These are phyloP conservation scores for Ophthalmolycus amberensis DNA, from an alignment of 2,113 vertebrate species.

Conservation along the genomic window DNA sequence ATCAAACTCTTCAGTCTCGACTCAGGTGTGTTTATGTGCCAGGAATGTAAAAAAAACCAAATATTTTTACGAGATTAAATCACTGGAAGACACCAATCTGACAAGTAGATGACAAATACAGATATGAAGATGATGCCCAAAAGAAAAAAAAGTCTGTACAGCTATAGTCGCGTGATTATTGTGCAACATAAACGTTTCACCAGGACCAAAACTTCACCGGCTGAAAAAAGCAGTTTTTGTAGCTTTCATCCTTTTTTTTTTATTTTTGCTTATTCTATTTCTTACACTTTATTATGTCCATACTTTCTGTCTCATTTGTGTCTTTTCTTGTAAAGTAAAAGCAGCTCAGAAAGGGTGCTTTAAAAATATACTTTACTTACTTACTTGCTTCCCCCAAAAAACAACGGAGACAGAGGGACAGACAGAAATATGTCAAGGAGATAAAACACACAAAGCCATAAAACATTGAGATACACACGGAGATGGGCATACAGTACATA, in stretches of 20 bases:
- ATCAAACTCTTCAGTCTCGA: conserved; percentile 81
- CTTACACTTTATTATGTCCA: not conserved
- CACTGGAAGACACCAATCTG: not conserved
- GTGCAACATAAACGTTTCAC: not conserved
- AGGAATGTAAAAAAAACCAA: not conserved
- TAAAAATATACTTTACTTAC: not conserved
- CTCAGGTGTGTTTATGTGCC: conserved; percentile 76
- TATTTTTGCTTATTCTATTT: not conserved
- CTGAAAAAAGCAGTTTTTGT: not conserved
- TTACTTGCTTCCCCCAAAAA: not conserved
- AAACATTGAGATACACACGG: not conserved
- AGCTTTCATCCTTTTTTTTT: not conserved
- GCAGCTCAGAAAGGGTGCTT: not conserved
- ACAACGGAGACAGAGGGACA: not conserved
- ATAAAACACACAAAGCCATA: not conserved
- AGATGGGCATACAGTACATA: not conserved
- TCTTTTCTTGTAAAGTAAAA: not conserved
- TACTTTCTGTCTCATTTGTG: not conserved
- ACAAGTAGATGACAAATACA: not conserved
- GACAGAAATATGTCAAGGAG: not conserved
- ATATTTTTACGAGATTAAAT: not conserved
- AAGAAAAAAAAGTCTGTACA: no score
- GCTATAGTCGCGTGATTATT: not conserved
- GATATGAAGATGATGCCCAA: no score
- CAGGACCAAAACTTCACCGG: not conserved